Conservation (phyloP, 2,113 vertebrate species). For the Collichthys lucidus region DNA sequence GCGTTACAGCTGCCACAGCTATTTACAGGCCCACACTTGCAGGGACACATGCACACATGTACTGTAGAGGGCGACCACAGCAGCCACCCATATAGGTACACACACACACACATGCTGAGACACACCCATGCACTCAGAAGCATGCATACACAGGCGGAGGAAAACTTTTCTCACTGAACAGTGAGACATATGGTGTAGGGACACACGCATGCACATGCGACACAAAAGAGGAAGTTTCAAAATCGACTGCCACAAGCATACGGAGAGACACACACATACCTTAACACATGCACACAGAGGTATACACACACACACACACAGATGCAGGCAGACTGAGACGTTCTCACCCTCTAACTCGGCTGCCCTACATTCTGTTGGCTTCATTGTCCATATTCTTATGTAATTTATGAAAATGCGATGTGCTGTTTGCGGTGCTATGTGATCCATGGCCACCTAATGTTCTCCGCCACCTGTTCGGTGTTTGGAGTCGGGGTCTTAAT, state of each 20-base stretch:
- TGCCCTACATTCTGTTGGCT: slow-evolving; percentile 43
- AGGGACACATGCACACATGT: slow-evolving; percentile 36
- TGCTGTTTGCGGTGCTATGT: slow-evolving; percentile 56
- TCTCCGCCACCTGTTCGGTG: slow-evolving; percentile 67
- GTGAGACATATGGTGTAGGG: neutral
- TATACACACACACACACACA: neutral
- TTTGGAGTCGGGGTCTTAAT: slow-evolving; percentile 65
- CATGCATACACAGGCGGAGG: neutral
- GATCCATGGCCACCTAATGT: slow-evolving; percentile 67
- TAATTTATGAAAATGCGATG: slow-evolving; percentile 64
- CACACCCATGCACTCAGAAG: slow-evolving; percentile 6
- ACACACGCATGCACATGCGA: slow-evolving; percentile 4
- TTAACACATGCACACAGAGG: neutral
- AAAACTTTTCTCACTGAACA: neutral
- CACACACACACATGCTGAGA: neutral
- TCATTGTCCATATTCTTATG: slow-evolving; percentile 57
- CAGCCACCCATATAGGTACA: slow-evolving; percentile 33
- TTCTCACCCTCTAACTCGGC: slow-evolving; percentile 29
- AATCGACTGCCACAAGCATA: slow-evolving; percentile 7
- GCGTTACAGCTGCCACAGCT: slow-evolving; percentile 70
- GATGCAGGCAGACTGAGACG: slow-evolving; percentile 22
- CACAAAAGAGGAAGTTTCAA: neutral
- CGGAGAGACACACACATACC: neutral
- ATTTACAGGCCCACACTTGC: slow-evolving; percentile 70
- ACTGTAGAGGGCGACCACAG: slow-evolving; percentile 23